phyloP scores from a whole-genome alignment of 2,888 invertebrate genomes.

The Catocala sponsa region DNA sequence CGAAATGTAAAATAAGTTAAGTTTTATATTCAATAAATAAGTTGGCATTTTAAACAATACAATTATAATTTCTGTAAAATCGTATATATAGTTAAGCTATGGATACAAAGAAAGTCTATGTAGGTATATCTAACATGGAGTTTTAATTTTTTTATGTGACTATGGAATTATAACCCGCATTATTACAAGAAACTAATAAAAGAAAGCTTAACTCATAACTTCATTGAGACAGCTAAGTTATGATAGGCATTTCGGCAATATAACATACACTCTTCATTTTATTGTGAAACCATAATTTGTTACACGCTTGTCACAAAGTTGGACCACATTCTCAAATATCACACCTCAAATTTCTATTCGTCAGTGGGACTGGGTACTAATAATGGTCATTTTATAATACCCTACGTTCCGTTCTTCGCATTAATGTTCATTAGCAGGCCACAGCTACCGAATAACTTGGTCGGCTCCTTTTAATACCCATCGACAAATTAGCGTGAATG shows the following conservation, averaged over 20 bases:
- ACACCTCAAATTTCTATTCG: constrained; percentile 42
- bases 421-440: constrained; percentile 84
- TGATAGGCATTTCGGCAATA: no score
- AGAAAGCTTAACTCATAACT: no score
- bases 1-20: neutral
- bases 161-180: no score
- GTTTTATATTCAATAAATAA: no score
- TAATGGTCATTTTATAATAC: constrained; percentile 73
- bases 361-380: constrained; percentile 52
- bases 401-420: constrained; percentile 72
- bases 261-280: neutral
- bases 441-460: constrained; percentile 86
- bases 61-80: no score
- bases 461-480: constrained; percentile 80
- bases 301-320: constrained; percentile 21
- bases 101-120: no score
- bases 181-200: no score
- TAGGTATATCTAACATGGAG: no score
- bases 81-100: no score
- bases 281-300: neutral
- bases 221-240: no score
- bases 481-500: constrained; percentile 87
- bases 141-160: no score
- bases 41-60: no score
- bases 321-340: constrained; percentile 25